Evolutionary conservation across 2,797 vertebrate genomes (phyloP).

Genomic region (Crocodylus rhombifer): DNA sequence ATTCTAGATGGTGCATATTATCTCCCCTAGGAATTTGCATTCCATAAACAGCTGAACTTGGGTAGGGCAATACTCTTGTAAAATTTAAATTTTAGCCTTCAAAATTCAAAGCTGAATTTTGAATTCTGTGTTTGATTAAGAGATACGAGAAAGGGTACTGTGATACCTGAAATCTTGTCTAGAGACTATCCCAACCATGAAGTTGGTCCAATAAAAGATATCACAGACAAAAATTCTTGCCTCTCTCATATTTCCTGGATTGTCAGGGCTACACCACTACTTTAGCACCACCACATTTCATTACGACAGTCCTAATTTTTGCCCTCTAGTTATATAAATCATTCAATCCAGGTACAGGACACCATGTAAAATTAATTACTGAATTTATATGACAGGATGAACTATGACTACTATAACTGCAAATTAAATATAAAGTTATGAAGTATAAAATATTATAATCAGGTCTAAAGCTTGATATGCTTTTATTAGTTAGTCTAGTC

Average conservation of each 20-base stretch:
- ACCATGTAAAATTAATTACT: not conserved
- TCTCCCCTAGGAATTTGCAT: not conserved
- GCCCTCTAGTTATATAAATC: not conserved
- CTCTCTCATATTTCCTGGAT: no score
- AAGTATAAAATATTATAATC: not conserved
- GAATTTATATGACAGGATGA: not conserved
- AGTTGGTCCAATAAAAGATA: no score
- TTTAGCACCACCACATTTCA: not conserved
- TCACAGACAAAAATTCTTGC: no score
- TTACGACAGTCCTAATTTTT: not conserved
- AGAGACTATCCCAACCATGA: no score
- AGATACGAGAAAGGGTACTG: no score
- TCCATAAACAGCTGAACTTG: not conserved
- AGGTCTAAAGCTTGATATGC: not conserved
- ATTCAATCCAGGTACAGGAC: not conserved
- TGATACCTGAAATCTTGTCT: no score
- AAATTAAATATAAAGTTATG: not conserved
- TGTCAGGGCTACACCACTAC: no score
- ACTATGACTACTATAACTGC: not conserved
- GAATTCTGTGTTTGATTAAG: slow-evolving; percentile 13
- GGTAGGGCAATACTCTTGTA: not conserved
- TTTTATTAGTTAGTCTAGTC: not conserved
- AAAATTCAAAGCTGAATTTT: not conserved
- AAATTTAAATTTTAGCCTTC: not conserved
- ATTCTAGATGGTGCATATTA: not conserved